Percentiles rank a stretch among this genome's conserved stretches.
phyloP scores from a whole-genome alignment of 2,888 invertebrate genomes.

The Drosophila paramelanica region DNA sequence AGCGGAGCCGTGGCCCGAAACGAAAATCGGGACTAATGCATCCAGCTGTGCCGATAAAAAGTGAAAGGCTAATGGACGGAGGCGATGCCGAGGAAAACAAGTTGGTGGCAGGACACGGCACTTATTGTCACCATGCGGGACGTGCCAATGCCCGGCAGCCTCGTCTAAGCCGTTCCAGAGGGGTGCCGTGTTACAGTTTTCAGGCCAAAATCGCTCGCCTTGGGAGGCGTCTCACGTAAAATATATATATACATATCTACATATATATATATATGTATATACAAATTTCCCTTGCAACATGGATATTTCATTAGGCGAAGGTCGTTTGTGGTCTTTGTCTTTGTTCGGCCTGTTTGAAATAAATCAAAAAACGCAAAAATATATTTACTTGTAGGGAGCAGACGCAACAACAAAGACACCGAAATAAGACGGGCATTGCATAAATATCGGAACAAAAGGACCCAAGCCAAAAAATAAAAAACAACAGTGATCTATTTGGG shows the following conservation, averaged over 20 bases:
- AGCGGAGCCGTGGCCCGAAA: conserved; percentile 8
- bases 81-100: background rate
- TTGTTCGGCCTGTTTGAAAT: conserved; percentile 38
- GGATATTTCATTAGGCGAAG: conserved; percentile 34
- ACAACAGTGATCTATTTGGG: background rate
- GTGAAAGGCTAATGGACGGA: conserved; percentile 55
- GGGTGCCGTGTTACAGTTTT: conserved; percentile 38
- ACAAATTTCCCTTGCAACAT: conserved; percentile 32
- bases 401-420: conserved; percentile 52
- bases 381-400: conserved; percentile 13
- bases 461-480: conserved; percentile 16
- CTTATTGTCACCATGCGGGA: conserved; percentile 56
- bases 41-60: conserved; percentile 63
- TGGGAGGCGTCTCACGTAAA: conserved; percentile 56
- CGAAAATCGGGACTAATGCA: background rate
- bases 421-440: conserved; percentile 51
- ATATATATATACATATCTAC: background rate
- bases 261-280: background rate
- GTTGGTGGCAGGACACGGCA: conserved; percentile 9
- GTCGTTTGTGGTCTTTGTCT: conserved; percentile 35
- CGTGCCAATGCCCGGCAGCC: conserved; percentile 59
- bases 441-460: conserved; percentile 48
- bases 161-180: conserved; percentile 48
- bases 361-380: conserved; percentile 59
- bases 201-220: conserved; percentile 41